Evolutionary conservation across 2,113 vertebrate species (phyloP).

Genomic region (Siniperca chuatsi): DNA sequence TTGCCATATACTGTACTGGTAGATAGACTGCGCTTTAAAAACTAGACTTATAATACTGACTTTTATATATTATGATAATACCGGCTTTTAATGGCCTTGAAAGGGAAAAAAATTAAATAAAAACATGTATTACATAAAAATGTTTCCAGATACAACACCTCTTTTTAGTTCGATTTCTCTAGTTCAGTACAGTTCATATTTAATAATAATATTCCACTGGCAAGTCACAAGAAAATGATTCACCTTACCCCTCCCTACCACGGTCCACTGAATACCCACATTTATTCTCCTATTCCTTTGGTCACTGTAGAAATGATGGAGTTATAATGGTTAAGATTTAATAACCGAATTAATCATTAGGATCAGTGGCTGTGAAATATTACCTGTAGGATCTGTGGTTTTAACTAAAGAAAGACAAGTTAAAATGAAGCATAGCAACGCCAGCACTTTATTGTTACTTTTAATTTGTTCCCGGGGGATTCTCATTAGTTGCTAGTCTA

Average conservation of each 20-base stretch:
- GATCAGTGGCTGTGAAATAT: conserved; percentile 28
- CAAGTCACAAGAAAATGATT: neutral
- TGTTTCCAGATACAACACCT: neutral
- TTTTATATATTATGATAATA: conserved; percentile 9
- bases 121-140: too few relatives aligned
- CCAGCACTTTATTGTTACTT: conserved; percentile 11
- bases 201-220: neutral
- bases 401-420: conserved; percentile 2
- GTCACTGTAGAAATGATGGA: neutral
- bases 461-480: conserved; percentile 22
- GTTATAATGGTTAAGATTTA: conserved; percentile 4
- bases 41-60: neutral
- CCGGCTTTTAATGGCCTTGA: neutral
- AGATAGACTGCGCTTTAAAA: neutral
- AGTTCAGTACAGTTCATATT: neutral
- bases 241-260: neutral
- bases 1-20: neutral
- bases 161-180: neutral
- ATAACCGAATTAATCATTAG: conserved; percentile 35
- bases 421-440: conserved; percentile 16
- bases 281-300: conserved; percentile 4
- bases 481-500: conserved; percentile 8
- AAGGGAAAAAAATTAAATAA: too few relatives aligned
- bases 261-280: conserved; percentile 6
- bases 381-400: conserved; percentile 20